Evolutionary conservation across 2,888 invertebrate genomes (phyloP).

Genomic region (Nebria salina): DNA sequence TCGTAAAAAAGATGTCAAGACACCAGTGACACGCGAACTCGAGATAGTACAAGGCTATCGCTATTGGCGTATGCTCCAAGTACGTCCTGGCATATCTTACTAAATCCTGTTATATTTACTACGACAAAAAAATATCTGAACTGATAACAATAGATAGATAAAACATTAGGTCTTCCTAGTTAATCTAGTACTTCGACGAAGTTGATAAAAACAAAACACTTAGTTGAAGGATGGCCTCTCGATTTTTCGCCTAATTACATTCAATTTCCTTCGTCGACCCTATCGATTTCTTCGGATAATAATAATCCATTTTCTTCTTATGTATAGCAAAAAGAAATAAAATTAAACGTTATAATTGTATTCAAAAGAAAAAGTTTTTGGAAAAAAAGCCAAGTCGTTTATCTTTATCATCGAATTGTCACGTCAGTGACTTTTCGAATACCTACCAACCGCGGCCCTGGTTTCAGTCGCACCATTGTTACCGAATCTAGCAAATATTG

Average conservation of each 20-base stretch:
- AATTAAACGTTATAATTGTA: slow-evolving; percentile 42
- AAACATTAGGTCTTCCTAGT: not conserved
- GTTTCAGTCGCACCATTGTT: slow-evolving; percentile 31
- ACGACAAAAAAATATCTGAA: not conserved
- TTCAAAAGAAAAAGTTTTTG: slow-evolving; percentile 38
- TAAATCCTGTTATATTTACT: not conserved
- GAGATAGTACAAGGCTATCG: not conserved
- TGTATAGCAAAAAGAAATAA: slow-evolving; percentile 22
- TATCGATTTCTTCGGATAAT: not conserved
- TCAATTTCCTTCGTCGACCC: not conserved
- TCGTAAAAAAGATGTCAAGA: not conserved
- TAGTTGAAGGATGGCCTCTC: not conserved
- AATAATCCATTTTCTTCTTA: not conserved
- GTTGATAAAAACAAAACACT: not conserved
- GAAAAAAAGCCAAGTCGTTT: slow-evolving; percentile 37
- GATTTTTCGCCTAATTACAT: not conserved
- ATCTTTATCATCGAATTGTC: slow-evolving; percentile 40
- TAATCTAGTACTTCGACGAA: not conserved
- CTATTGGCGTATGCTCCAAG: not conserved
- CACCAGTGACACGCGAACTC: not conserved
- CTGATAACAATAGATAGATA: not conserved
- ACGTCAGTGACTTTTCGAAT: slow-evolving; percentile 37
- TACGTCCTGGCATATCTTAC: not conserved
- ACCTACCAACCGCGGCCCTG: slow-evolving; percentile 10
- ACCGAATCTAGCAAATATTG: slow-evolving; percentile 13